phyloP scores from a whole-genome alignment of 2,113 vertebrate species.

The Sardina pilchardus region DNA sequence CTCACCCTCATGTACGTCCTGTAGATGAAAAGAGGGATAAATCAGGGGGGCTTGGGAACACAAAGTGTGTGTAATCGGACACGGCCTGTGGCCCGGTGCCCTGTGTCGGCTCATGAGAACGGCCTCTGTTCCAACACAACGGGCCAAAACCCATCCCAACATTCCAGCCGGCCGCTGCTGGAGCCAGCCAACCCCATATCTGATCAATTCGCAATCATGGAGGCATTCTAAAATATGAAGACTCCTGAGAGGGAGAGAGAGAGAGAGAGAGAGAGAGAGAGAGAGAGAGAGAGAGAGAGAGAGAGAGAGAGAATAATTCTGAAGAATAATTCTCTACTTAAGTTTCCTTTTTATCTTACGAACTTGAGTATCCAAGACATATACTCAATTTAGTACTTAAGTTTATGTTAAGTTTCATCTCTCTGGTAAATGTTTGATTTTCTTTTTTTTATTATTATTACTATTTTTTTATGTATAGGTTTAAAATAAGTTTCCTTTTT shows the following conservation, averaged over 20 bases:
- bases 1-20: conserved; percentile 80
- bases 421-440: no score
- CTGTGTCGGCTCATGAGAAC: not conserved
- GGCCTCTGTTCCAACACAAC: not conserved
- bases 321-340: no score
- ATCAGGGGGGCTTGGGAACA: not conserved
- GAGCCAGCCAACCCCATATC: not conserved
- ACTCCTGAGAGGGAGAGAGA: not conserved
- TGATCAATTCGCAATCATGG: not conserved
- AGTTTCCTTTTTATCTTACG: no score
- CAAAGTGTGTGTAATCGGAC: not conserved
- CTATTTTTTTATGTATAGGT: no score
- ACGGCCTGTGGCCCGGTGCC: not conserved
- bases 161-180: not conserved
- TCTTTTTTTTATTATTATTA: no score
- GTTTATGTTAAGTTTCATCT: no score
- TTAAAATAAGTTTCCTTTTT: no score
- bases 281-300: not conserved
- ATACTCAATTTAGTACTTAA: no score
- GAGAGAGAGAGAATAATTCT: no score
- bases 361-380: no score
- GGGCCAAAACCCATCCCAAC: not conserved
- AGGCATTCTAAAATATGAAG: not conserved
- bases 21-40: conserved; percentile 38
- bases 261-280: not conserved